Base-by-base conservation (phyloP, 2,113 vertebrate species). In the Festucalex cinctus region DNA sequence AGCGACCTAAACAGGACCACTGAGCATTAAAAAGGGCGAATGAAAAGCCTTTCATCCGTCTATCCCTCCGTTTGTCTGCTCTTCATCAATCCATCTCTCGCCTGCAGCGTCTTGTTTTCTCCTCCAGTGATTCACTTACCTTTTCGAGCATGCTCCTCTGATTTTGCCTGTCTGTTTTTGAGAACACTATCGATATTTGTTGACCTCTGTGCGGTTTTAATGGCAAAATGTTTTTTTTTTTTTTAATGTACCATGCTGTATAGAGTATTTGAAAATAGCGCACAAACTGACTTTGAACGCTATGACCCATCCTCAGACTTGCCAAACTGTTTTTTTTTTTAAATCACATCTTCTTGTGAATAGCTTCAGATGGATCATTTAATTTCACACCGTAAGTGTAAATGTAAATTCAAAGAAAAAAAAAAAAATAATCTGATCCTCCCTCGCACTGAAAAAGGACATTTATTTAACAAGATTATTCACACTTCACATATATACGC, bases 11-110 rank as follows among this genome's bases (percentile, higher is more conserved):
- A 66, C 43, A 59, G 65, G 75, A 74, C 71, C 68, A 77, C 63
- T 63, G 75, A 78, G 67, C 69, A 80, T 66, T 77, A 71, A 81
- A 79, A 68, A 74, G 10, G 10, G 71, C 60, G 39, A 60, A 65
- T 69, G 67, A 49, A 80, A 79, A 82, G 68, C 80, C 71, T 81
- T 90, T 87, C 61, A 85, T 84, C 72, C 77, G 67, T 74, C 71
- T 66, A 69, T 73, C 68, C 36, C 46, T 65, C 66, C n/a, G 17
- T 74, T 63, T 78, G 66, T 79, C 70, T 66, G 65, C 17, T 70
- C 32, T 57, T 76, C 76, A 71, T 82, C 77, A 71, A 58, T 76
- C 65, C 57, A 65, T 65, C 75, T 76, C 6, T 48, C 77, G 67
- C 66, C 78, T 66, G 26, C 59, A 77, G 80, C 80, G 66, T 69